Conservation (phyloP, 2,888 invertebrate genomes). For the Agrochola lota region DNA sequence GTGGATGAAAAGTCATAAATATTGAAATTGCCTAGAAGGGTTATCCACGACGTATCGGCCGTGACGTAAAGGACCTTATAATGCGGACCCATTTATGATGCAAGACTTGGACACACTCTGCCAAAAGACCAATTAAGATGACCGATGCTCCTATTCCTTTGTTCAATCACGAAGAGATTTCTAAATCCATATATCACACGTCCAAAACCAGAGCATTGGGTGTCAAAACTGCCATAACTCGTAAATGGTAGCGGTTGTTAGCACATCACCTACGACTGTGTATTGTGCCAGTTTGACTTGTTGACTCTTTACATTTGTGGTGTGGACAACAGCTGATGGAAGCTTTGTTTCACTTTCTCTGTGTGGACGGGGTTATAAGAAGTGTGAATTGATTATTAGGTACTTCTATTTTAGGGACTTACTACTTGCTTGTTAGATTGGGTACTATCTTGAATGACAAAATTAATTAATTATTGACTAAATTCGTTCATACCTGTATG, state of each 20-base stretch:
- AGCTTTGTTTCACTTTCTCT: constrained; percentile 52
- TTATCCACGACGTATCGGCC: not conserved
- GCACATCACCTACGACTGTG: constrained; percentile 54
- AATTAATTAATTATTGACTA: not conserved
- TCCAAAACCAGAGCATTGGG: constrained; percentile 51
- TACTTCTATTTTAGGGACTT: not conserved
- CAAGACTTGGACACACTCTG: not conserved
- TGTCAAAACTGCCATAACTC: constrained; percentile 51
- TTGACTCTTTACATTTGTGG: constrained; percentile 43
- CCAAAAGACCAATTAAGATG: not conserved
- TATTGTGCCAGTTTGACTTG: constrained; percentile 40
- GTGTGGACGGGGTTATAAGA: constrained; percentile 1
- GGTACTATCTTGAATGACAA: not conserved
- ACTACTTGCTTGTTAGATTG: not conserved
- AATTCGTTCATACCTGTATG: not conserved
- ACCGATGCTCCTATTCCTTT: not conserved
- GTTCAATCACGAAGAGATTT: constrained; percentile 21
- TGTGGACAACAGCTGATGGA: constrained; percentile 33
- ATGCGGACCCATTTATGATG: not conserved
- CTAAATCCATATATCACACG: constrained; percentile 43
- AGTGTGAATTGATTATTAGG: constrained; percentile 9
- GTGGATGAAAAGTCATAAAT: not conserved
- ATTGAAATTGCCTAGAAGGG: not conserved
- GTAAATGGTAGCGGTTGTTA: constrained; percentile 55
- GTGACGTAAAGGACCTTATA: not conserved